Conservation (phyloP, 2,888 invertebrate genomes). For the Nemotelus nigrinus region DNA sequence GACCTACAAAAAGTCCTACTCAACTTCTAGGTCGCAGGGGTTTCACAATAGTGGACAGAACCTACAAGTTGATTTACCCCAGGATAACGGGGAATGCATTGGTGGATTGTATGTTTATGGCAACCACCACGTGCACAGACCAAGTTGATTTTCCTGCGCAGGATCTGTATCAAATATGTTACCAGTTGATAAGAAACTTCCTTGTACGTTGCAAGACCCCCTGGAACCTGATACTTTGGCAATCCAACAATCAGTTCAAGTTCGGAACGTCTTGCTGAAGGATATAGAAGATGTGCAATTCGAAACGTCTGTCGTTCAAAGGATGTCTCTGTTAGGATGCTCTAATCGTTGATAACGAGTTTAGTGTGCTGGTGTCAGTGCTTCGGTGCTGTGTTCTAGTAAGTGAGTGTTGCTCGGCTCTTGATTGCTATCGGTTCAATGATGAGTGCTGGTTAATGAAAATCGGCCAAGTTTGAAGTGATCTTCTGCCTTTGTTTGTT, state of each 20-base stretch:
- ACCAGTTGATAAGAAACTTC: conserved; percentile 20
- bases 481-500: no score
- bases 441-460: no score
- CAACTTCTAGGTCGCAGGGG: background rate
- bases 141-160: background rate
- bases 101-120: background rate
- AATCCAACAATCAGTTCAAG: conserved; percentile 25
- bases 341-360: no score
- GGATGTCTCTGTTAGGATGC: no score
- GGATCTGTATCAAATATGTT: background rate
- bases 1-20: background rate
- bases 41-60: background rate
- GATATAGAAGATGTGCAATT: conserved; percentile 7
- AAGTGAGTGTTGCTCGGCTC: no score
- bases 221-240: background rate
- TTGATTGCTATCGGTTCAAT: no score
- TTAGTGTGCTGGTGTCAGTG: no score
- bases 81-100: no score
- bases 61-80: background rate
- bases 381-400: no score
- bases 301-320: background rate
- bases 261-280: conserved; percentile 20
- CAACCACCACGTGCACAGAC: conserved; percentile 13
- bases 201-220: background rate
- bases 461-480: no score